phyloP scores from a whole-genome alignment of 23 tunicate genomes.

The Ascidia mentula region DNA sequence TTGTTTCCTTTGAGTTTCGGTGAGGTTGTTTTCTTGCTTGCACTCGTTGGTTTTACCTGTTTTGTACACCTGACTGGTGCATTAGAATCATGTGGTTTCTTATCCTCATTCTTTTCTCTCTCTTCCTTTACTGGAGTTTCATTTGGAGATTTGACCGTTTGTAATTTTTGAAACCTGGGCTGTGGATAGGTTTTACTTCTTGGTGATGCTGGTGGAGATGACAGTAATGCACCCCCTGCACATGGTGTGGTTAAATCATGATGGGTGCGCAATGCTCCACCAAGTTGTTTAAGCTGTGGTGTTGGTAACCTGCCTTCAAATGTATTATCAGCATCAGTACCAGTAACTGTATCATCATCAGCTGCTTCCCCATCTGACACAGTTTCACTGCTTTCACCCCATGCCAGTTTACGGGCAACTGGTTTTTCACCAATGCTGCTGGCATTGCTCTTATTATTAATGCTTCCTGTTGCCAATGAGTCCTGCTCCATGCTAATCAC shows the following conservation, averaged over 20 bases:
- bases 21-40: neutral
- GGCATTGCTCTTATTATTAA: neutral
- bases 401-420: slow-evolving; percentile 60
- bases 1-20: neutral
- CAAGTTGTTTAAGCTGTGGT: slow-evolving; percentile 67
- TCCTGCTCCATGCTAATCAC: slow-evolving; percentile 1
- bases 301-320: slow-evolving; percentile 83
- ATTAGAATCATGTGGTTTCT: neutral
- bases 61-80: neutral
- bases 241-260: slow-evolving; percentile 88
- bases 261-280: slow-evolving; percentile 84
- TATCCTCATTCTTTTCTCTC: neutral
- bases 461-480: slow-evolving; percentile 4
- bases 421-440: neutral
- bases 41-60: neutral
- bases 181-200: neutral
- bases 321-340: slow-evolving; percentile 14
- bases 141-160: neutral
- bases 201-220: slow-evolving; percentile 34
- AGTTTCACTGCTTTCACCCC: slow-evolving; percentile 48
- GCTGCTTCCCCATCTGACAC: neutral
- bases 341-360: slow-evolving; percentile 5
- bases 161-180: neutral
- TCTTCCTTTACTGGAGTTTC: neutral
- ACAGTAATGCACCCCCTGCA: slow-evolving; percentile 58